These are phyloP conservation scores for Eutrigla gurnardus DNA, from an alignment of 2,797 vertebrate species.

Conservation along the genomic window DNA sequence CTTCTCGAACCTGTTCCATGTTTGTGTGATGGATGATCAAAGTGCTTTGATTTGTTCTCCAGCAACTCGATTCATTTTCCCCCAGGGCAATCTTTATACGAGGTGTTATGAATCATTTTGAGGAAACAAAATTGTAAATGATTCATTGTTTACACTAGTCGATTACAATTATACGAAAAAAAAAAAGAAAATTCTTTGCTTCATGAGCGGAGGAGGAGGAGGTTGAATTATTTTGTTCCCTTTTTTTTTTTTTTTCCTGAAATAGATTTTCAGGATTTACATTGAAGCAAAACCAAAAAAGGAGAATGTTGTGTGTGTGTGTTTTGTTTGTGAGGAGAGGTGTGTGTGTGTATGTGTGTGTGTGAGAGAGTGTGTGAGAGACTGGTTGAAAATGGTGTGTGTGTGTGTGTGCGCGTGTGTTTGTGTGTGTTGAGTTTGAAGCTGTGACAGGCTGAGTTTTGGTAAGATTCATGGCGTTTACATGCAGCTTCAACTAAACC, in stretches of 20 bases:
- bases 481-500: slow-evolving; percentile 44
- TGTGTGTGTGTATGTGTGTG: background rate
- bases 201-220: slow-evolving; percentile 44
- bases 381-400: background rate
- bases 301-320: slow-evolving; percentile 42
- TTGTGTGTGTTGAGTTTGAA: background rate
- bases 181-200: slow-evolving; percentile 64
- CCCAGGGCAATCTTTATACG: slow-evolving; percentile 58
- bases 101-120: slow-evolving; percentile 65
- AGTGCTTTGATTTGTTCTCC: slow-evolving; percentile 36
- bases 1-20: slow-evolving; percentile 20
- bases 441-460: slow-evolving; percentile 6
- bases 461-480: slow-evolving; percentile 21
- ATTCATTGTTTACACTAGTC: slow-evolving; percentile 71
- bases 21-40: slow-evolving; percentile 35
- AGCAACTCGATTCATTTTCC: slow-evolving; percentile 27
- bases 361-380: background rate
- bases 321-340: background rate
- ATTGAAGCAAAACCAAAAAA: slow-evolving; percentile 84
- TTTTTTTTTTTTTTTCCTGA: slow-evolving; percentile 20
- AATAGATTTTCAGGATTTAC: slow-evolving; percentile 78
- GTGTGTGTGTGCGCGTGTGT: background rate
- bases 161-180: slow-evolving; percentile 69
- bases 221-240: slow-evolving; percentile 8
- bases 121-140: slow-evolving; percentile 62